Evolutionary conservation across 1,140 invertebrate genomes (phyloP), one percentile per base, ranked within the genome.

Genomic region (Batillaria attramentaria): DNA sequence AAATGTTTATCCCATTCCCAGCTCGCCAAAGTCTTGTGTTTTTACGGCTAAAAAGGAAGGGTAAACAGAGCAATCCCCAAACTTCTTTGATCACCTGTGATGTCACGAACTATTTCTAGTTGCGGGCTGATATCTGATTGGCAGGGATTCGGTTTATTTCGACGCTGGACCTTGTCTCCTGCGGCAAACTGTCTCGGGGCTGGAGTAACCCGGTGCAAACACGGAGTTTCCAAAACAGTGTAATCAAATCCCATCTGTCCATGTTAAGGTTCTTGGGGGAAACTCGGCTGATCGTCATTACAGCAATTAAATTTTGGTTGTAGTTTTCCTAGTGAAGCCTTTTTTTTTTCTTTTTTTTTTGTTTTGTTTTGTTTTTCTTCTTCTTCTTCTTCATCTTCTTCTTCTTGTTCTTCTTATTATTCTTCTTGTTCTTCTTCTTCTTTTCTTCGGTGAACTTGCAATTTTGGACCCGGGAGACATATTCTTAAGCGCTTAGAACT

Each of bases 41-140:
- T 62, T 62, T 24, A n/a, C 57, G 10, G 57, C 6, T 62, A 8
- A 13, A 28, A n/a, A n/a, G n/a, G 33, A 62, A n/a, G 10, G n/a
- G 57, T 50, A 50, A 73, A 73, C 43, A 42, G n/a, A 35, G 28
- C 46, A 10, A 28, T 37, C 46, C n/a, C 10, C n/a, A 31, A 16
- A 31, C 13, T 5, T 33, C 72, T 73, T 73, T 73, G 72, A 73
- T 73, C 72, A 57, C 16, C 31, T 50, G 10, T 3, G 28, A 54
- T 5, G 24, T 62, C 57, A 62, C 10, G 57, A 62, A 24, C 57
- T 62, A 28, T 31, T 31, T n/a, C n/a, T n/a, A n/a, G n/a, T n/a
- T n/a, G n/a, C 33, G n/a, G 33, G 57, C 2, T 28, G 24, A 24
- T n/a, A 62, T 13, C 57, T 62, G 13, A 62, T 62, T 62, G 57